Base-by-base conservation (phyloP, 2,113 vertebrate species). In the Macaca nemestrina region DNA sequence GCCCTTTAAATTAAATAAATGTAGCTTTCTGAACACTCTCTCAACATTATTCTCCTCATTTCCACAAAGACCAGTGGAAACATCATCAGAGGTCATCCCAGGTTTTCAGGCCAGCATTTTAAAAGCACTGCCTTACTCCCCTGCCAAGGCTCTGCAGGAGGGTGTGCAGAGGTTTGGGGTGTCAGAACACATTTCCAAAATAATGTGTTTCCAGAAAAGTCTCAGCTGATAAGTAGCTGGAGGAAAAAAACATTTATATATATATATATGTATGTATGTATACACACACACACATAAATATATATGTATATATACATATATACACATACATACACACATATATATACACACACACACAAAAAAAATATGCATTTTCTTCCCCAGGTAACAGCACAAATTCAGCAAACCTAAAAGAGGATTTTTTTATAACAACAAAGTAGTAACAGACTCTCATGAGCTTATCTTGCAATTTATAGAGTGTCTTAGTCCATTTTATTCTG, bases 391-490 rank as follows among this genome's bases (percentile, higher is more conserved):
- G 88, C 76, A 64, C 72, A 93, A 25, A 84, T 35, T 92, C 79
- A 70, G 50, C 93, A 92, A 93, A 89, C n/a, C 59, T 61, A 12
- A 91, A 84, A 76, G 82, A 90, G 40, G 43, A 87, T 95, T 87
- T 86, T 94, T 52, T 14, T 18, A 70, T 22, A 72, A 83, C 23
- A 64, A 18, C 72, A 82, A 43, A 1, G 5, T 79, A 85, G 83
- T 48, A 72, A 61, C 85, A 67, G 82, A 61, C 30, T 48, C 90
- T 1, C 13, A 82, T 14, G 30, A 84, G 86, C 90, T 95, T 92
- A 45, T 30, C 88, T 72, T 85, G 89, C 94, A 75, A 67, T 98
- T 91, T 97, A 59, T 76, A 94, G 5, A 72, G 30, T 12, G 16
- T 84, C 35, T 64, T 32, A 12, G 9, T 18, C 27, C 59, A 79